Evolutionary conservation across 2,888 invertebrate species (phyloP), one percentile per base, ranked within the genome.

Genomic region (Steinernema hermaphroditum): DNA sequence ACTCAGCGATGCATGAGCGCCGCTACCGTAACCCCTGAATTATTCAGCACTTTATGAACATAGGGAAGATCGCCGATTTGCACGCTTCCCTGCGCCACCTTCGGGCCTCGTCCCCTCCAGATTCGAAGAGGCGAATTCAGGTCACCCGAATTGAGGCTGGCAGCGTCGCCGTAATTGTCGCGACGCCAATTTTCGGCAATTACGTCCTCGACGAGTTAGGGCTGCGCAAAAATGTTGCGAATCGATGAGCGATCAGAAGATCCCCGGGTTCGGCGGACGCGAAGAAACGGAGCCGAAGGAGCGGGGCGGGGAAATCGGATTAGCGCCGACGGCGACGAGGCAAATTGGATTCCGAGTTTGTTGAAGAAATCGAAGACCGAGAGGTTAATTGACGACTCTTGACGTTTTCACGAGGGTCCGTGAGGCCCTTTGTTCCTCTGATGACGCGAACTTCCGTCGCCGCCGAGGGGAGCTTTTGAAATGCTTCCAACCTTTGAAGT

Each of bases 141-240:
- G 62, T 62, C 62, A 62, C 4, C 62, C 27, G 62, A 62, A 62
- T 62, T 62, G 62, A 62, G 62, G 62, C 32, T 62, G 62, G 62
- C 62, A 34, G 50, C 50, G 50, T 8, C 43, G 46, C 46, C 32
- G 62, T 62, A 62, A 62, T 62, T 62, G 62, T 29, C 62, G 62
- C 62, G 54, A 29, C 62, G 62, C 62, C 32, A 62, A 62, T 32
- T 32, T 62, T 32, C 32, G 62, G 27, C 62, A 62, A 62, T 62
- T 62, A 62, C 62, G 46, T 32, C 62, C 62, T 46, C 46, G 46
- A 4, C 9, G 62, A 62, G 62, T 14, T 27, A 14, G 62, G 62
- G 19, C 46, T 6, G 14, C 16, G 27, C 22, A 54, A 54, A 22
- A 54, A 54, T 54, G 54, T 54, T 54, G 54, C 54, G 24, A 54